Conservation (phyloP, 2,113 vertebrate genomes). For the Myiagra hebetior region DNA sequence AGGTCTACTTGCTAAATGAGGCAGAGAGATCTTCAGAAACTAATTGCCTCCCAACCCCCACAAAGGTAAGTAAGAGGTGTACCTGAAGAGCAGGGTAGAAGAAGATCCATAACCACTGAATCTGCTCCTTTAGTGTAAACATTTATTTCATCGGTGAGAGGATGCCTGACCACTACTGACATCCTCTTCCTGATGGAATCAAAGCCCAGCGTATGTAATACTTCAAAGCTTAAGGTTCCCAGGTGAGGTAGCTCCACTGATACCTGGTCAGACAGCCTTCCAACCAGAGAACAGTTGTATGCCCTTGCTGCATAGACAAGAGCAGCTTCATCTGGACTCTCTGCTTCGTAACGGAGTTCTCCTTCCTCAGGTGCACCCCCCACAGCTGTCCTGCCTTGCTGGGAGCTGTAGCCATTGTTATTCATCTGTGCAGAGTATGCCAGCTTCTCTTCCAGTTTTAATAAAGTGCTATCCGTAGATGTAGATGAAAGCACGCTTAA, state of each 20-base stretch:
- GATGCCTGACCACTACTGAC: slow-evolving; percentile 95
- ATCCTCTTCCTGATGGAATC: slow-evolving; percentile 93
- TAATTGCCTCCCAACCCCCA: background rate
- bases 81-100: slow-evolving; percentile 83
- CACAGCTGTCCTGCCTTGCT: slow-evolving; percentile 28
- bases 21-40: background rate
- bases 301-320: slow-evolving; percentile 92
- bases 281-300: slow-evolving; percentile 89
- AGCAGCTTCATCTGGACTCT: slow-evolving; percentile 94
- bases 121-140: slow-evolving; percentile 98
- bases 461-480: slow-evolving; percentile 78
- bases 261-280: slow-evolving; percentile 89
- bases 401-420: slow-evolving; percentile 66
- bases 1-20: background rate
- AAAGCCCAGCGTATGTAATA: slow-evolving; percentile 92
- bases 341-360: slow-evolving; percentile 90
- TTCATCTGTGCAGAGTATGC: background rate
- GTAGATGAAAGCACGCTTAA: slow-evolving; percentile 77
- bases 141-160: slow-evolving; percentile 89
- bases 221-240: slow-evolving; percentile 89
- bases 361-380: slow-evolving; percentile 56
- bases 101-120: slow-evolving; percentile 92
- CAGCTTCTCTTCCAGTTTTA: slow-evolving; percentile 83
- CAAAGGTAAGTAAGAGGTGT: background rate
- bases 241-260: slow-evolving; percentile 90